Percentiles rank a stretch among this genome's conserved stretches.
Evolutionary conservation across 2,797 vertebrate species (phyloP).

Genomic region (Taenioides sp.): DNA sequence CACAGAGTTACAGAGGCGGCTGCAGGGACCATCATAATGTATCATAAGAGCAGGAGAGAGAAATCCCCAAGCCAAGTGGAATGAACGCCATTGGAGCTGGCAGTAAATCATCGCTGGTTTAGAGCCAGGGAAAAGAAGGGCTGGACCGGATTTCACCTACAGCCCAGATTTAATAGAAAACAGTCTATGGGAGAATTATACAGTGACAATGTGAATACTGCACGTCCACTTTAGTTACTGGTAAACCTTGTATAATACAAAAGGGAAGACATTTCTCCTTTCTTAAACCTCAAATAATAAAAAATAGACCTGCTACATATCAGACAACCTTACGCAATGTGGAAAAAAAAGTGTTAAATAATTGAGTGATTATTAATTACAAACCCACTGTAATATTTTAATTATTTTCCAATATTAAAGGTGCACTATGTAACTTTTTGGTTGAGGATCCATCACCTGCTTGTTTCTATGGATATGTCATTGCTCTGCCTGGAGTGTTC

Average conservation of each 20-base stretch:
- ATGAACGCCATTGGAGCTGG: constrained; percentile 41
- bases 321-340: neutral
- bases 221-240: constrained; percentile 12
- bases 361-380: neutral
- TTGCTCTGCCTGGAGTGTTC: too few species aligned
- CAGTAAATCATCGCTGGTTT: constrained; percentile 46
- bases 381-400: neutral
- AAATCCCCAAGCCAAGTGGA: constrained; percentile 52
- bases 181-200: constrained; percentile 3
- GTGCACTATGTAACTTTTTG: too few species aligned
- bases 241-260: constrained; percentile 4
- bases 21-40: constrained; percentile 44
- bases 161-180: constrained; percentile 21
- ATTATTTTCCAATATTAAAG: too few species aligned
- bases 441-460: too few species aligned
- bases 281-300: too few species aligned
- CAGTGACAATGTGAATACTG: constrained; percentile 1
- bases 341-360: neutral
- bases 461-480: too few species aligned
- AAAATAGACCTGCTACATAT: neutral
- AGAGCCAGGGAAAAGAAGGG: constrained; percentile 15
- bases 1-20: constrained; percentile 15
- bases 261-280: too few species aligned
- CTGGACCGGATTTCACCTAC: constrained; percentile 10
- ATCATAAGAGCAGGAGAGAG: constrained; percentile 48